These are phyloP conservation scores for Merops nubicus DNA, from an alignment of 2,113 vertebrate genomes.

Conservation along the genomic window DNA sequence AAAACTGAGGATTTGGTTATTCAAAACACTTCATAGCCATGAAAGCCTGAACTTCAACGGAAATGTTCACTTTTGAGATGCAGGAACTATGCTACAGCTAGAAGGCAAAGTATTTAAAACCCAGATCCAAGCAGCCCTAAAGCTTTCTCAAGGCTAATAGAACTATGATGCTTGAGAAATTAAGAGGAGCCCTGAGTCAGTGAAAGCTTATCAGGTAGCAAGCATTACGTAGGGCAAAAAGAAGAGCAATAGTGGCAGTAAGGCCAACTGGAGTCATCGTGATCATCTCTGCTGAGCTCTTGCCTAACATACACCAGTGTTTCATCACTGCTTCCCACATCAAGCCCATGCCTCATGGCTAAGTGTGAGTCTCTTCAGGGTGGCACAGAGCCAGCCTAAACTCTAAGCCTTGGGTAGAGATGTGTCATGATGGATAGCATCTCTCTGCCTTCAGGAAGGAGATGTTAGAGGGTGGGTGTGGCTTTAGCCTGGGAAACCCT, in stretches of 20 bases:
- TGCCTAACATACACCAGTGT: accelerated
- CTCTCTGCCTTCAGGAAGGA: background rate
- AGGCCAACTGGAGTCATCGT: background rate
- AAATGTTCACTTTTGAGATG: background rate
- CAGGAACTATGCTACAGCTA: background rate
- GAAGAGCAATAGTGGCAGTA: background rate
- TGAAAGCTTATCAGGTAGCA: background rate
- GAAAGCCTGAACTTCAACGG: background rate
- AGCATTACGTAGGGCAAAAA: background rate
- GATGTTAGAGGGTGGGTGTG: background rate
- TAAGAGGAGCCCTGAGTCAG: background rate
- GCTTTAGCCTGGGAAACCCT: background rate
- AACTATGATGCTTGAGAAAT: background rate
- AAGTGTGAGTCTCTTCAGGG: background rate
- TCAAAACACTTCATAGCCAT: background rate
- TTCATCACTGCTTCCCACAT: background rate
- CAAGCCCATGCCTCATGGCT: background rate
- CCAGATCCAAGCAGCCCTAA: background rate
- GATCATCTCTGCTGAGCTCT: background rate
- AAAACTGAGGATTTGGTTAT: background rate
- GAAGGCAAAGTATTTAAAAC: background rate
- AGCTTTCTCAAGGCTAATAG: background rate
- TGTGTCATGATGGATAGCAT: background rate
- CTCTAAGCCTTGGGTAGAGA: background rate
- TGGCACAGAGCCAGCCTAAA: background rate